phyloP scores from a whole-genome alignment of 1,140 invertebrate genomes.

The Semibalanus balanoides region DNA sequence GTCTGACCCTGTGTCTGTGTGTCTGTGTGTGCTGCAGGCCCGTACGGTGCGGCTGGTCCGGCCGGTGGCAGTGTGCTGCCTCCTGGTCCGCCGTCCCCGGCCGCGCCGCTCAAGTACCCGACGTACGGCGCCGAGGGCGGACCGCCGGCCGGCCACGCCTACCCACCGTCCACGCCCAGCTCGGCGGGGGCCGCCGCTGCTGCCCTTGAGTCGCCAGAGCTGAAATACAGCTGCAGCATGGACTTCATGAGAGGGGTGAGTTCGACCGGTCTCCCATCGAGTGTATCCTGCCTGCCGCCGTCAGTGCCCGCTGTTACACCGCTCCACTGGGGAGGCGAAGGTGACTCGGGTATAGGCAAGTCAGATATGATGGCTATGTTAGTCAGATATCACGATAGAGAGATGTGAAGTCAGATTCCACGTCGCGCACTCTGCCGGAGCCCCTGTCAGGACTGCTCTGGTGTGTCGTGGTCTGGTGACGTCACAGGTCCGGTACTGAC shows the following conservation, averaged over 20 bases:
- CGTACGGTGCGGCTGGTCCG: not conserved
- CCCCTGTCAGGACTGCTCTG: no score
- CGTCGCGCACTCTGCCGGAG: no score
- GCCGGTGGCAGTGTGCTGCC: not conserved
- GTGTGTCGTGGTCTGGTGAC: no score
- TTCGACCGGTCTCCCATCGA: no score
- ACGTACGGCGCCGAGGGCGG: slow-evolving; percentile 39
- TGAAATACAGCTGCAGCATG: slow-evolving; percentile 54
- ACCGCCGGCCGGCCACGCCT: slow-evolving; percentile 26
- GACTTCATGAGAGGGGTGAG: slow-evolving; percentile 48
- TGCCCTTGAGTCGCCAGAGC: slow-evolving; percentile 38
- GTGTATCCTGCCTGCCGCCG: no score
- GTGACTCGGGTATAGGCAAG: no score
- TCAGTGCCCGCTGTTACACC: no score
- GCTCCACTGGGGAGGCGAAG: no score
- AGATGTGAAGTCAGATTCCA: no score
- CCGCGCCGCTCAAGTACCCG: slow-evolving; percentile 36
- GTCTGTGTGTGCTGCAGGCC: slow-evolving; percentile 11
- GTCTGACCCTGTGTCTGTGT: slow-evolving; percentile 18
- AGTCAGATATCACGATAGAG: no score
- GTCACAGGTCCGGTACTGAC: no score
- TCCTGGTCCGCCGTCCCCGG: slow-evolving; percentile 23
- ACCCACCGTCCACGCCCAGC: slow-evolving; percentile 20
- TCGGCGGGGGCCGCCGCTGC: slow-evolving; percentile 23
- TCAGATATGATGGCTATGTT: no score